Evolutionary conservation across 2,797 vertebrate species (phyloP).

Genomic region (Halcyon chelicuti): DNA sequence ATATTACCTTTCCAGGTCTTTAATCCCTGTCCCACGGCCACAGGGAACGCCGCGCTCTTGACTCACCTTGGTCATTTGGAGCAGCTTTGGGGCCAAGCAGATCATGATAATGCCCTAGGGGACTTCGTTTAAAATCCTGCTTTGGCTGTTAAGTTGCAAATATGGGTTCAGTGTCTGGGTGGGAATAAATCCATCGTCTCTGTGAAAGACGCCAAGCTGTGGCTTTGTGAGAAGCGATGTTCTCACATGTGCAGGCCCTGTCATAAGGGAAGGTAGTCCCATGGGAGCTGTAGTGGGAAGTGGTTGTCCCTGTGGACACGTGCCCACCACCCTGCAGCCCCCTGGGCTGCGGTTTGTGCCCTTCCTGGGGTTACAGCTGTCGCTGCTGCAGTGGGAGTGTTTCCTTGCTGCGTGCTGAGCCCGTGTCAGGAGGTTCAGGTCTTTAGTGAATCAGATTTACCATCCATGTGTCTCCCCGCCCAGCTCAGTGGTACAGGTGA

Average conservation of each 20-base stretch:
- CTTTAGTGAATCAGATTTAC: not conserved
- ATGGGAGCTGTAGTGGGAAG: not conserved
- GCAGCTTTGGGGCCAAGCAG: not conserved
- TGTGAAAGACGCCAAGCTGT: not conserved
- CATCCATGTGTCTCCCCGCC: no score
- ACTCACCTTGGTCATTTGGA: not conserved
- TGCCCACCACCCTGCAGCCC: not conserved
- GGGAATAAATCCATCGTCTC: not conserved
- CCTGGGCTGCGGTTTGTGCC: not conserved
- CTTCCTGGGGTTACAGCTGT: rapidly evolving
- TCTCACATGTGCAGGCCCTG: rapidly evolving
- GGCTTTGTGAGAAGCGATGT: not conserved
- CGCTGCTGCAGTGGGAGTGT: rapidly evolving
- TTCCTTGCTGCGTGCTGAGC: not conserved
- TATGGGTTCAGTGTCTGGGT: not conserved
- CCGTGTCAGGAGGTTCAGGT: not conserved
- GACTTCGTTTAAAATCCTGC: not conserved
- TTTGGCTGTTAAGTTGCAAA: not conserved
- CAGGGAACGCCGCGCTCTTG: rapidly evolving
- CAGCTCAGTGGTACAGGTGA: not conserved
- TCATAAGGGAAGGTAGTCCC: not conserved
- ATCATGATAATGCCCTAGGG: not conserved
- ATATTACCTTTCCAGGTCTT: slow-evolving; percentile 53
- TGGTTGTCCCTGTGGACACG: rapidly evolving
- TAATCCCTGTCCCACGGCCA: rapidly evolving